phyloP scores from a whole-genome alignment of 2,113 vertebrate genomes.

The Syrmaticus mikado region DNA sequence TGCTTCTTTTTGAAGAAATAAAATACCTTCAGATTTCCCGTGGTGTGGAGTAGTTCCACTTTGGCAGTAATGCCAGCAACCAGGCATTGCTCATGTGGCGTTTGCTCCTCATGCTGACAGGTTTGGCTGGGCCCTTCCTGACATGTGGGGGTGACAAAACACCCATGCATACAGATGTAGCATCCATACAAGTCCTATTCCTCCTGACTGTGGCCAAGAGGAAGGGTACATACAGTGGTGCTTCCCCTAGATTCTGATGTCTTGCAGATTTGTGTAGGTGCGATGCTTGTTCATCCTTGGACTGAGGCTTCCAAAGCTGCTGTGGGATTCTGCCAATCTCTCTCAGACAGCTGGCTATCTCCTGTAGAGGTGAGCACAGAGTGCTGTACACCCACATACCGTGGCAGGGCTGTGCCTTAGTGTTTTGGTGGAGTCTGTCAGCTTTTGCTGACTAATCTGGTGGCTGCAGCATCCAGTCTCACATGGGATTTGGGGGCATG shows the following conservation, averaged over 20 bases:
- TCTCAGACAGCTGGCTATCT: not conserved
- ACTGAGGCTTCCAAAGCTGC: not conserved
- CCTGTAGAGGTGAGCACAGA: not conserved
- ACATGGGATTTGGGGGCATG: not conserved
- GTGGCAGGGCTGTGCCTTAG: not conserved
- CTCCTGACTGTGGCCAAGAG: not conserved
- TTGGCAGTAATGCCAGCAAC: not conserved
- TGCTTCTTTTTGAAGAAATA: not conserved
- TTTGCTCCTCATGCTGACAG: not conserved
- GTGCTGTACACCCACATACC: not conserved
- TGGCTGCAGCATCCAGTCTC: not conserved
- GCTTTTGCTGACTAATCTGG: not conserved
- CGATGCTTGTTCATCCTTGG: not conserved
- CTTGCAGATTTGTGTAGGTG: not conserved
- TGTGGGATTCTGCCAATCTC: not conserved
- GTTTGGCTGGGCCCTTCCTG: not conserved
- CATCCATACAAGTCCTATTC: fast-evolving
- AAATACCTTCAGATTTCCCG: not conserved
- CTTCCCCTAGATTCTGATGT: not conserved
- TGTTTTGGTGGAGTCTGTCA: not conserved
- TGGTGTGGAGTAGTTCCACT: not conserved
- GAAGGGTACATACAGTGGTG: fast-evolving
- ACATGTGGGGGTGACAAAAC: not conserved
- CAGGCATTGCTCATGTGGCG: not conserved
- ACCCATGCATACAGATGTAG: fast-evolving